Evolutionary conservation across 2,888 invertebrate species (phyloP), one percentile per base, ranked within the genome.

Genomic region (Brenthis hecate): DNA sequence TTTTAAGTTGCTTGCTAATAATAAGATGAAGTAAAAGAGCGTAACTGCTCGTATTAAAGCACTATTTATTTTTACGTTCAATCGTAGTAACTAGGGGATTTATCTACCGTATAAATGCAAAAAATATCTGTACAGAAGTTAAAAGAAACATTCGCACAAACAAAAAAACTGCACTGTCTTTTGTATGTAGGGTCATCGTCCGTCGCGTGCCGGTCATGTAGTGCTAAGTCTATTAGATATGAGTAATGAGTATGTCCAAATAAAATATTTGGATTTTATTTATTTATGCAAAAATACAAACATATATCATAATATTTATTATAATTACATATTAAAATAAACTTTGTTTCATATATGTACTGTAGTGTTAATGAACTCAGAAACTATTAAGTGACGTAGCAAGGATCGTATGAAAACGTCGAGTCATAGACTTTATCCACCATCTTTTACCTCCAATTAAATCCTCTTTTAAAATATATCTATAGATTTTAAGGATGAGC

Each of bases 371-470:
- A 60, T 60, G 60, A 60, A 50, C 28, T 60, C 60, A 60, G 36
- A 36, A 53, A 62, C 53, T 62, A 43, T 62, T 62, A 43, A 2
- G 13, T 14, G 19, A 5, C 13, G 54, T 53, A 54, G 53, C 32
- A 43, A 73, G 74, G 72, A 65, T 72, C 68, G 74, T 72, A 78
- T 83, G 85, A 83, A 86, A 86, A 86, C 88, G 87, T 84, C 76
- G 78, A 90, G 88, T 91, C 91, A 91, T 87, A 81, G 73, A 50
- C 73, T 85, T 85, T 85, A 79, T 76, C 78, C 85, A 86, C 86
- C 85, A 77, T 80, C 81, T 77, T 70, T 70, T 80, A 75, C 78
- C 83, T 80, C 82, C 87, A 86, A 87, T 89, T 88, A 89, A 87
- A 57, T 65, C 53, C 54, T 60, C 68, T 68, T 68, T 68, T 57